Evolutionary conservation across 1,140 invertebrate genomes (phyloP).

Genomic region (Wasmannia auropunctata): DNA sequence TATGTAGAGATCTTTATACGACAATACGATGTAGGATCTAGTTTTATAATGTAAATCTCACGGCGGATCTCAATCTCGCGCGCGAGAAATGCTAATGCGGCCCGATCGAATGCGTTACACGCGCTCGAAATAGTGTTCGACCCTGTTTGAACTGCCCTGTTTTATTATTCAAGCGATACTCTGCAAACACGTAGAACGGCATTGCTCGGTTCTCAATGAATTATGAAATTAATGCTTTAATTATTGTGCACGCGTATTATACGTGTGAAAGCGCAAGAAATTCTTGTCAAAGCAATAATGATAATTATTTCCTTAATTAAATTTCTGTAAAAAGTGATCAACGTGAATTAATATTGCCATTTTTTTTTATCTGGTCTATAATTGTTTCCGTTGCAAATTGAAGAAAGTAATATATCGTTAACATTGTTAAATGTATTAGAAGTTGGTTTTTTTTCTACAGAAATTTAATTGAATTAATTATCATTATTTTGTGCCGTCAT

Average conservation of each 20-base stretch:
- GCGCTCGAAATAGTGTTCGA: slow-evolving; percentile 35
- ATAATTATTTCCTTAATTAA: too few species aligned
- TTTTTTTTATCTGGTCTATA: background rate
- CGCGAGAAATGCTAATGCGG: background rate
- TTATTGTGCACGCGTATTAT: background rate
- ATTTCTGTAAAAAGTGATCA: too few species aligned
- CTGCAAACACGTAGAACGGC: background rate
- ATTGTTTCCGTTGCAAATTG: too few species aligned
- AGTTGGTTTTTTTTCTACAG: background rate
- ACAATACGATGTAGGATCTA: background rate
- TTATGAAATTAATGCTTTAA: background rate
- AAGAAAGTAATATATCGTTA: too few species aligned
- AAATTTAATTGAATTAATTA: background rate
- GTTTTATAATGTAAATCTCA: background rate
- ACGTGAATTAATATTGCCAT: background rate
- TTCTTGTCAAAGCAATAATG: background rate
- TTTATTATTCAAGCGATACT: background rate
- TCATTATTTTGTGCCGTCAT: background rate
- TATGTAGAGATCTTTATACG: background rate
- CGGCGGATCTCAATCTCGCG: background rate
- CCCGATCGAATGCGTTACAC: slow-evolving; percentile 27
- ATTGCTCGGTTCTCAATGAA: background rate
- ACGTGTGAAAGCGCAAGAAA: background rate
- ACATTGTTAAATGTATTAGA: background rate
- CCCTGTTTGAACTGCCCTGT: background rate